These are phyloP conservation scores for Cassiopea andromeda DNA, from an alignment of 30 jellyfish, hydroid and myxozoan genomes.

Conservation along the genomic window DNA sequence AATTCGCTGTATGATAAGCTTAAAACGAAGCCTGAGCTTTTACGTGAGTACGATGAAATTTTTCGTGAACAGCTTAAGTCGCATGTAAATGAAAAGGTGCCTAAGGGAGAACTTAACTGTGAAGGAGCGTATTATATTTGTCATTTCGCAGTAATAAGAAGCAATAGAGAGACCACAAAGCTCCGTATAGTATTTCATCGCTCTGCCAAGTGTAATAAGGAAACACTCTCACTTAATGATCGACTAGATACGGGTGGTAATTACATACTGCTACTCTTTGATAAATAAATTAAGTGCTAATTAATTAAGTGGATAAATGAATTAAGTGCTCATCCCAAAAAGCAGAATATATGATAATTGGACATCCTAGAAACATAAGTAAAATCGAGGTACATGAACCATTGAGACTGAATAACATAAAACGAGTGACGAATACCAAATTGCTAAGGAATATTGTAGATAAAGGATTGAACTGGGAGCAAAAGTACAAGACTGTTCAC, in stretches of 20 bases:
- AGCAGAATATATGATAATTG: too few relatives aligned
- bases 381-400: too few relatives aligned
- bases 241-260: not conserved
- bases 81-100: not conserved
- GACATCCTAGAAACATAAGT: too few relatives aligned
- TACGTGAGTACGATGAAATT: slow-evolving; percentile 18
- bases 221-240: not conserved
- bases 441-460: too few relatives aligned
- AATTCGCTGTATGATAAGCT: slow-evolving; percentile 4
- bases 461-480: too few relatives aligned
- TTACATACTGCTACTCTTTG: not conserved
- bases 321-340: too few relatives aligned
- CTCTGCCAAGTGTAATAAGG: not conserved
- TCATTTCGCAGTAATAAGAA: not conserved
- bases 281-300: not conserved
- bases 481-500: too few relatives aligned
- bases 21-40: slow-evolving; percentile 27
- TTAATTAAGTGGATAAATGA: too few relatives aligned
- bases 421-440: too few relatives aligned
- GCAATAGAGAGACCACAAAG: not conserved
- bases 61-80: slow-evolving; percentile 18
- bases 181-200: not conserved
- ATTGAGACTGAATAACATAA: too few relatives aligned
- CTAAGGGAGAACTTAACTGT: not conserved
- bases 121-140: not conserved